phyloP scores from a whole-genome alignment of 2,797 vertebrate species.

The Xenopus petersii region DNA sequence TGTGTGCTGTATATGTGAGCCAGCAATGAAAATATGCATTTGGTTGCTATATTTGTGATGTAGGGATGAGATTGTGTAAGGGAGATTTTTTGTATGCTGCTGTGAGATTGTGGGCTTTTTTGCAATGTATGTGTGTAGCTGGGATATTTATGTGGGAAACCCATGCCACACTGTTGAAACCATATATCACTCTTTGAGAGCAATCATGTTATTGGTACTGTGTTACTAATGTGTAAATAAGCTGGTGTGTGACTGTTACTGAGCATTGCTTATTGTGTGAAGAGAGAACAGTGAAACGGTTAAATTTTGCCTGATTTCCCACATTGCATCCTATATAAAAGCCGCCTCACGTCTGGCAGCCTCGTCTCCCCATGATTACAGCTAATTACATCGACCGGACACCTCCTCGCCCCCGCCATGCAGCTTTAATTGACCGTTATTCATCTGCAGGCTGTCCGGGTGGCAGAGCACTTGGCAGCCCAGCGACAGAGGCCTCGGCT shows the following conservation, averaged over 20 bases:
- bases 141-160: no score
- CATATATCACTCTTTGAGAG: not conserved
- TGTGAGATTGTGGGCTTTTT: no score
- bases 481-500: slow-evolving; percentile 78
- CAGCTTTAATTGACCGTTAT: slow-evolving; percentile 95
- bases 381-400: slow-evolving; percentile 94
- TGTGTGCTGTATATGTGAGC: no score
- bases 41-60: no score
- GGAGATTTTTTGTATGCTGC: no score
- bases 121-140: no score
- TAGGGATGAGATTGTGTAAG: no score
- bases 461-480: slow-evolving; percentile 74
- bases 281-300: slow-evolving; percentile 54
- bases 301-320: slow-evolving; percentile 75
- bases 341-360: slow-evolving; percentile 71
- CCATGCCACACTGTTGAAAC: no score
- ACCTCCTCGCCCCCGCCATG: slow-evolving; percentile 85
- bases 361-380: slow-evolving; percentile 84
- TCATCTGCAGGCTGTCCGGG: slow-evolving; percentile 82
- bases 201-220: not conserved
- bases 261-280: not conserved
- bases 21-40: no score
- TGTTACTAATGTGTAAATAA: not conserved
- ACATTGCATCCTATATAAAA: slow-evolving; percentile 82
- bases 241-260: not conserved